Percentiles rank a stretch among this genome's conserved stretches.
These are phyloP conservation scores for Lasioglossum malachurum DNA, from an alignment of 2,888 invertebrate genomes.

Conservation along the genomic window DNA sequence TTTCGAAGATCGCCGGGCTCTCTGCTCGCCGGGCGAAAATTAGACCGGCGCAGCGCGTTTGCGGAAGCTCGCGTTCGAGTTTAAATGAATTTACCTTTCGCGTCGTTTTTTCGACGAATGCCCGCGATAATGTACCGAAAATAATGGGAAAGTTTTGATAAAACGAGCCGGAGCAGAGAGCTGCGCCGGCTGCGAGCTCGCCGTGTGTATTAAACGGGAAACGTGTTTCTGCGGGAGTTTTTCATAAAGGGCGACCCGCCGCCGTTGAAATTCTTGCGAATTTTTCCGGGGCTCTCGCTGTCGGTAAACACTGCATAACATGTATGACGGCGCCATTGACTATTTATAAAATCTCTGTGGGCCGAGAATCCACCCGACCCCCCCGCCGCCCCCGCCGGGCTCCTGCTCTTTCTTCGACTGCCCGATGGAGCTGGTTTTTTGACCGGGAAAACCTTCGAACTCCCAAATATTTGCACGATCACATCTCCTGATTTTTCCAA, in stretches of 20 bases:
- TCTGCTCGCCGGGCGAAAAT: neutral
- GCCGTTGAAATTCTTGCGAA: conserved; percentile 4
- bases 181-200: conserved; percentile 2
- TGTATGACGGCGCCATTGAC: neutral
- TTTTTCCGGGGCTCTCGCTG: neutral
- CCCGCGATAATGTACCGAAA: conserved; percentile 2
- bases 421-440: neutral
- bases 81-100: conserved; percentile 17
- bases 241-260: conserved; percentile 25
- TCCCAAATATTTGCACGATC: neutral
- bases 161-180: neutral
- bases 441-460: neutral
- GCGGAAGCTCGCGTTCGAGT: neutral
- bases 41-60: neutral
- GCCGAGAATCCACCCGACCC: neutral
- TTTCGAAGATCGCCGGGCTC: neutral
- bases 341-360: conserved; percentile 1
- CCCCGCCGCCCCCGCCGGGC: neutral
- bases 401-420: neutral
- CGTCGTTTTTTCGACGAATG: conserved; percentile 15
- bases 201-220: conserved; percentile 24
- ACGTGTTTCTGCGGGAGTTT: conserved; percentile 27
- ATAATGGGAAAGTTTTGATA: conserved; percentile 25
- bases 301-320: conserved; percentile 2
- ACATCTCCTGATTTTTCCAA: neutral